Percentiles rank a stretch among this genome's conserved stretches.
Conservation (phyloP, 2,797 vertebrate genomes). For the Cuniculus paca region DNA sequence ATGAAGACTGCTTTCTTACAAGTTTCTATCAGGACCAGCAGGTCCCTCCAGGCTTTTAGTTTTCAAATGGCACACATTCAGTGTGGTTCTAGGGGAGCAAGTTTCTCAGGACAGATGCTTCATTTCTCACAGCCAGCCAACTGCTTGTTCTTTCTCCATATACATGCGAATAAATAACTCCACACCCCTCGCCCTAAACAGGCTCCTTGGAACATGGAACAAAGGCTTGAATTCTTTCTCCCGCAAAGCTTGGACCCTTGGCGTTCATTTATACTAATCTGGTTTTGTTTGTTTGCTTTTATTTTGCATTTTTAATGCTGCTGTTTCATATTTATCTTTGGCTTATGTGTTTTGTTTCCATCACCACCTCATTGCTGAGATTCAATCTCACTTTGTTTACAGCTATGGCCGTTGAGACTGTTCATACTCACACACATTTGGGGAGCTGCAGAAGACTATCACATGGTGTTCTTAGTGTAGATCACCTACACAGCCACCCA, state of each 20-base stretch:
- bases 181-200: conserved; percentile 15
- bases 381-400: conserved; percentile 57
- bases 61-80: conserved; percentile 15
- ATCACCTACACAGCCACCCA: conserved; percentile 47
- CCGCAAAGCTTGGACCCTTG: conserved; percentile 69
- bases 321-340: conserved; percentile 71
- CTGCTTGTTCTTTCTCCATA: conserved; percentile 53
- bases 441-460: conserved; percentile 71
- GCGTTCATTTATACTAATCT: conserved; percentile 80
- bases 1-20: conserved; percentile 50
- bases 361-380: conserved; percentile 39
- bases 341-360: conserved; percentile 52
- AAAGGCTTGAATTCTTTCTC: conserved; percentile 81
- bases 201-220: conserved; percentile 70
- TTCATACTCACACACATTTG: conserved; percentile 55
- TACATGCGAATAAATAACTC: conserved; percentile 70
- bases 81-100: conserved; percentile 55
- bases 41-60: not conserved
- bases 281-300: conserved; percentile 76
- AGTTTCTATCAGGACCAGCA: conserved; percentile 48
- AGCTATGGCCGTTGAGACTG: conserved; percentile 37
- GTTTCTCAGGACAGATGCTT: conserved; percentile 67
- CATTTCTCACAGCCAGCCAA: conserved; percentile 66
- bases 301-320: conserved; percentile 73
- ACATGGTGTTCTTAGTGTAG: conserved; percentile 52